Base-by-base conservation (phyloP, 2,888 invertebrate species). In the Teinopalpus imperialis region DNA sequence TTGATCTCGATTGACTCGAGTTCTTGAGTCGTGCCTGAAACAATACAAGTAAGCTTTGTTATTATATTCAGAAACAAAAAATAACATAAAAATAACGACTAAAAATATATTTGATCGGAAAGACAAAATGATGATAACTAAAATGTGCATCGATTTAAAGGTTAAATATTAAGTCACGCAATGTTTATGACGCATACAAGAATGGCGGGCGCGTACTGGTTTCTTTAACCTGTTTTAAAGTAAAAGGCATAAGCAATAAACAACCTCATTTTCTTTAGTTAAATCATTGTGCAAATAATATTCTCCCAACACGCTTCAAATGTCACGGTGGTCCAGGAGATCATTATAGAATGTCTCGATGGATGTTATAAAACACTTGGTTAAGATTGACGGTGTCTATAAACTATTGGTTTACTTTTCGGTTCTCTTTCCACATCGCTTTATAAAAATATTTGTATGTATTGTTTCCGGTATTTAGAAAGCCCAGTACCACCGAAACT, bases 1-100 rank as follows among this genome's bases (percentile, higher is more conserved):
- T 62, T 81, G 66, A 70, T 77, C 63, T 87, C 87, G 61, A 57
- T 62, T 56, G 80, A 51, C 63, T 82, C 86, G 37, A 74, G 69
- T 59, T 82, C 86, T 51, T 81, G 82, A 36, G 87, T 72, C 53
- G 79, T 74, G 60, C 78, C 86, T 87, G 79, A 32, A 85, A 82
- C 67, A 74, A 73, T 41, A 54, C 45, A 65, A 30, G 44, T 2
- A 14, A 35, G 5, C 1, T 23, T 39, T 40, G 12, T 41, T 35
- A 30, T 34, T 21, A 26, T 7, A 9, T 20, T 27, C 18, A 21
- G 14, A 37, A 37, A 40, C 43, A 46, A 34, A 21, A 42, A 24
- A 43, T 45, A 48, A 7, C n/a, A 14, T 39, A 37, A 37, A 20
- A 46, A 47, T 45, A 56, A 49, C 47, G 56, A 48, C 4, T 16